Base-by-base conservation (phyloP, 2,888 invertebrate genomes). In the Polydrusus pterygomalis region DNA sequence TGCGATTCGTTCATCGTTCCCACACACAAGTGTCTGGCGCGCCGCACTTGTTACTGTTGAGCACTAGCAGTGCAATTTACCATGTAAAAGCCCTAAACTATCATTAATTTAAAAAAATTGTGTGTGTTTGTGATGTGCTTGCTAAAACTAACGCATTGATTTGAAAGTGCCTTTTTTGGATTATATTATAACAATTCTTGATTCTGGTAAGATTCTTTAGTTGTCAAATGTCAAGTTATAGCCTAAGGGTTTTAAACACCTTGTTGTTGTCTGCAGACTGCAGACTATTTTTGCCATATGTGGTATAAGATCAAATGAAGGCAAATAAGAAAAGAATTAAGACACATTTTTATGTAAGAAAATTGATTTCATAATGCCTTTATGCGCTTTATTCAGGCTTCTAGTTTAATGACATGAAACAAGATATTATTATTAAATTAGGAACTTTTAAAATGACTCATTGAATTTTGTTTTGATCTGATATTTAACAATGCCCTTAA, bases 21-120 rank as follows among this genome's bases (percentile, higher is more conserved):
- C n/a, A 58, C 60, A 58, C 58, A 75, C 58, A 70, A 70, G 75
- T 75, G 69, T 49, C 69, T 74, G 64, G 64, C 64, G 58, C 70
- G 60, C 49, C 54, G 34, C 51, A 54, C 67, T 67, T 51, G 67
- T 67, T 18, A 67, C 49, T 51, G 51, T 40, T 51, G 54, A 67
- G 25, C 1, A 25, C 38, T 67, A 67, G 25, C 1, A 25, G 51
- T 67, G 38, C 54, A 54, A 51, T 67, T 67, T 54, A 17, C 67
- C 54, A 67, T 67, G 51, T 54, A 54, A 67, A 67, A 34, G 67
- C 40, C 54, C 43, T 60, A 47, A 60, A 60, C 45, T 58, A 20
- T 25, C 43, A 43, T 20, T 54, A 54, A 67, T 67, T 67, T 67
- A 30, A 20, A 17, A 0, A 17, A 63, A 63, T 40, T 70, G 70